These are phyloP conservation scores for Brachionus calyciflorus DNA, from an alignment of 1,140 invertebrate genomes.

Conservation along the genomic window DNA sequence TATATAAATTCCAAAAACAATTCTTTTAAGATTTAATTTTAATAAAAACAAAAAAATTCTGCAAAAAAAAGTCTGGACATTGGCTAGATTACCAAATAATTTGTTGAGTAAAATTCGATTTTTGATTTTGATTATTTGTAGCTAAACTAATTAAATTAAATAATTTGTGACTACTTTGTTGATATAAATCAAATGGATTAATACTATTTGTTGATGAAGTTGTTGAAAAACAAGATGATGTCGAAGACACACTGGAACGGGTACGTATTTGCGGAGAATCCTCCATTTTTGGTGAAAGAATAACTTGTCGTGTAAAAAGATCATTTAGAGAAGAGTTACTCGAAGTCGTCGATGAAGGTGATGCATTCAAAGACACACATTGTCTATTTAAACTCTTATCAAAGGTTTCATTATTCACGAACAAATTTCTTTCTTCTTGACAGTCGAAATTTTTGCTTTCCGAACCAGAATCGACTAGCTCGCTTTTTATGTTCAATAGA, in stretches of 20 bases:
- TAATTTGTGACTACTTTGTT: background rate
- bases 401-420: background rate
- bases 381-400: background rate
- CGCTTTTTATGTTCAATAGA: background rate
- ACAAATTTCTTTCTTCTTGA: background rate
- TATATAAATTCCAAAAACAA: slow-evolving; percentile 34
- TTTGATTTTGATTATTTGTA: background rate
- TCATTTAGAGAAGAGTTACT: slow-evolving; percentile 2
- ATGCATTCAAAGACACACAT: background rate
- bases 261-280: background rate
- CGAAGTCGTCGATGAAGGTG: slow-evolving; percentile 12
- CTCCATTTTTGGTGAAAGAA: background rate
- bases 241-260: slow-evolving; percentile 13
- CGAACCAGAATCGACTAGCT: background rate
- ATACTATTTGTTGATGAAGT: background rate
- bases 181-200: background rate
- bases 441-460: slow-evolving; percentile 1
- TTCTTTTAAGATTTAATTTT: background rate
- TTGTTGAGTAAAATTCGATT: background rate
- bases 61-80: background rate
- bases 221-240: background rate
- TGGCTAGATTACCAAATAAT: slow-evolving; percentile 7
- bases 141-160: background rate
- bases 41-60: slow-evolving; percentile 37
- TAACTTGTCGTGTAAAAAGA: background rate